Base-by-base conservation (phyloP, 2,888 invertebrate genomes). In the Acanthococcus lagerstroemiae region DNA sequence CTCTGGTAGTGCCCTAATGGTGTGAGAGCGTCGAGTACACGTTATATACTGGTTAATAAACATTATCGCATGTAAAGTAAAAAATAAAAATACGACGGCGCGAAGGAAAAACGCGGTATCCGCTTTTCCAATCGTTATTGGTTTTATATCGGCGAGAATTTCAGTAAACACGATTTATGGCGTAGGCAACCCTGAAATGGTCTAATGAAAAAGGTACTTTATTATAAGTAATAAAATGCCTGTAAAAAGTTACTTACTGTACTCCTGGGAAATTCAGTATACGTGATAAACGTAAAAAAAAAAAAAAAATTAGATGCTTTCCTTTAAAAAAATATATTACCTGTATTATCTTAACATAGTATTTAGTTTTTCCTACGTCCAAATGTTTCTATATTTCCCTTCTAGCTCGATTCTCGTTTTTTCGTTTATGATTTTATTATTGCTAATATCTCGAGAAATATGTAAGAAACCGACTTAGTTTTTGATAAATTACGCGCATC, bases 211-310 rank as follows among this genome's bases (percentile, higher is more conserved):
- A 50, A 48, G 52, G n/a, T 46, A 46, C 61, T 61, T 61, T 61
- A 61, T 61, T 61, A 61, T 61, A 50, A 61, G 61, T 50, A 48
- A 61, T 61, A 61, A 61, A 61, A 61, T 50, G 52, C 27, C 61
- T 21, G 61, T 50, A 61, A 61, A 61, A 61, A 61, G 61, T 61
- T 61, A 27, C 61, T 61, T 50, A 61, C 61, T 26, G 61, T 61
- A 61, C 61, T 61, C 61, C 19, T 50, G 61, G 61, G 61, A 61
- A 61, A 61, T 61, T 61, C 61, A 27, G 48, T 44, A 44, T 44
- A 45, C 22, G 61, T 21, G 50, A 30, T 50, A 61, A 48, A 19
- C 48, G 48, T n/a, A n/a, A 37, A 37, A 12, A 21, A 61, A 61
- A 48, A 26, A 61, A 50, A 61, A 60, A 61, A 61, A 61, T 61